A percentile compares a stretch with the other conserved stretches of the same genome.
Evolutionary conservation across 2,113 vertebrate species (phyloP).

Genomic region (Xiphorhynchus elegans): DNA sequence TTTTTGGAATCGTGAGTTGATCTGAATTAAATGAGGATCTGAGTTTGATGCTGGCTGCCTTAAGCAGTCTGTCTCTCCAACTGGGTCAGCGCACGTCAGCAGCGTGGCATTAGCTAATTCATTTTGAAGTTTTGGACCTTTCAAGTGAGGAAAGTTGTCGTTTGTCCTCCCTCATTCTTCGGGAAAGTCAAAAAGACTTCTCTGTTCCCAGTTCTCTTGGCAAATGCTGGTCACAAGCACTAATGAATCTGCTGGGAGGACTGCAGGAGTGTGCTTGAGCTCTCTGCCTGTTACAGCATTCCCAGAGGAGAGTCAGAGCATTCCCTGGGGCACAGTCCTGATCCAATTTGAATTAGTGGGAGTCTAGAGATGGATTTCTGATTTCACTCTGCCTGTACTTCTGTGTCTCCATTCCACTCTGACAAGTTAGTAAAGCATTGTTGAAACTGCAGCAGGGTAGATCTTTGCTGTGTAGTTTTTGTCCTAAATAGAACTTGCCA

Average conservation of each 20-base stretch:
- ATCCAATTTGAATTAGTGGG: neutral
- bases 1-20: constrained; percentile 28
- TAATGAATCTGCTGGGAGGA: neutral
- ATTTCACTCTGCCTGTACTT: neutral
- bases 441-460: neutral
- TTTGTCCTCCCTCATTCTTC: neutral
- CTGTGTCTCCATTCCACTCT: neutral
- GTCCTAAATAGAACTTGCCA: neutral
- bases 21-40: constrained; percentile 60
- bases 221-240: neutral
- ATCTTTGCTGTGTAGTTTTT: constrained; percentile 12
- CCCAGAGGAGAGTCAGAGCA: neutral
- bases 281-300: neutral
- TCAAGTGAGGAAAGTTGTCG: constrained; percentile 34
- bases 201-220: neutral
- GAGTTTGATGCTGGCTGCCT: constrained; percentile 60
- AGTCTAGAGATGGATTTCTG: neutral
- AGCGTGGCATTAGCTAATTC: neutral
- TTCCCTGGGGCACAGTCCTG: neutral
- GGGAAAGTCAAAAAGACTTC: neutral
- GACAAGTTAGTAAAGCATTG: neutral
- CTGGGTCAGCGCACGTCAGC: constrained; percentile 47
- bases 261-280: neutral
- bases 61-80: constrained; percentile 49
- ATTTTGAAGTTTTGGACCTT: constrained; percentile 45